A percentile compares a stretch with the other conserved stretches of the same genome.
phyloP scores from a whole-genome alignment of 2,888 invertebrate genomes.

The Drosophila anomelani region DNA sequence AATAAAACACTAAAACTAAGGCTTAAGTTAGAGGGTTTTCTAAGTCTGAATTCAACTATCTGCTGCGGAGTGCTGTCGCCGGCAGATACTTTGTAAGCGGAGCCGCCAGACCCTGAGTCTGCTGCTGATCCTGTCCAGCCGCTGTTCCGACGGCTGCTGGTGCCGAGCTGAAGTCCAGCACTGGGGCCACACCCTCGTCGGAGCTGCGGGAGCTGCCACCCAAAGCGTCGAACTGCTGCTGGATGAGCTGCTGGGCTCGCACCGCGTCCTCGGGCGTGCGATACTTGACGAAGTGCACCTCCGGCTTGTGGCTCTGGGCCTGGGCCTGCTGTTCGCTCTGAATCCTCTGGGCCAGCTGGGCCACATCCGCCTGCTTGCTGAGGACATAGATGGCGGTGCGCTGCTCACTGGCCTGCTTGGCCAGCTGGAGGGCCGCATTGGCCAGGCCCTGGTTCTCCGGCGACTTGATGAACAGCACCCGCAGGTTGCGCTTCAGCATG shows the following conservation, averaged over 20 bases:
- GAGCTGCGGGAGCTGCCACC: slow-evolving; percentile 75
- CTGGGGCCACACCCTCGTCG: slow-evolving; percentile 78
- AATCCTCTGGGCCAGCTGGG: slow-evolving; percentile 69
- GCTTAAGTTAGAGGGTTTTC: slow-evolving; percentile 4
- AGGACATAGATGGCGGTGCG: slow-evolving; percentile 81
- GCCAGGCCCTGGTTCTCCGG: slow-evolving; percentile 76
- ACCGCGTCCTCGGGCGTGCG: slow-evolving; percentile 80
- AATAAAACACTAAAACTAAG: slow-evolving; percentile 8
- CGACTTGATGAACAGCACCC: slow-evolving; percentile 82
- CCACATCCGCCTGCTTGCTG: slow-evolving; percentile 76
- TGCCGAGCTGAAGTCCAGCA: slow-evolving; percentile 70
- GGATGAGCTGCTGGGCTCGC: slow-evolving; percentile 78
- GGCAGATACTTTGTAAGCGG: slow-evolving; percentile 59
- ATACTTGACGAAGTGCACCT: slow-evolving; percentile 81
- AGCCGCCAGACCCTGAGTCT: slow-evolving; percentile 5
- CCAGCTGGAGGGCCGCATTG: slow-evolving; percentile 76
- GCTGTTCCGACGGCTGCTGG: slow-evolving; percentile 4
- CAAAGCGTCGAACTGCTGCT: slow-evolving; percentile 77
- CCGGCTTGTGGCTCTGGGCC: slow-evolving; percentile 69
- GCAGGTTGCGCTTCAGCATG: slow-evolving; percentile 77
- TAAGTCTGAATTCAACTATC: slow-evolving; percentile 11
- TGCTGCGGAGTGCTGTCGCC: slow-evolving; percentile 49
- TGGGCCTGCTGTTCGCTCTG: slow-evolving; percentile 59
- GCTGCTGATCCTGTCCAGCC: slow-evolving; percentile 12
- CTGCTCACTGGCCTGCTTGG: slow-evolving; percentile 76